Base-by-base conservation (phyloP, 2,113 vertebrate genomes). In the Pao palembangensis region DNA sequence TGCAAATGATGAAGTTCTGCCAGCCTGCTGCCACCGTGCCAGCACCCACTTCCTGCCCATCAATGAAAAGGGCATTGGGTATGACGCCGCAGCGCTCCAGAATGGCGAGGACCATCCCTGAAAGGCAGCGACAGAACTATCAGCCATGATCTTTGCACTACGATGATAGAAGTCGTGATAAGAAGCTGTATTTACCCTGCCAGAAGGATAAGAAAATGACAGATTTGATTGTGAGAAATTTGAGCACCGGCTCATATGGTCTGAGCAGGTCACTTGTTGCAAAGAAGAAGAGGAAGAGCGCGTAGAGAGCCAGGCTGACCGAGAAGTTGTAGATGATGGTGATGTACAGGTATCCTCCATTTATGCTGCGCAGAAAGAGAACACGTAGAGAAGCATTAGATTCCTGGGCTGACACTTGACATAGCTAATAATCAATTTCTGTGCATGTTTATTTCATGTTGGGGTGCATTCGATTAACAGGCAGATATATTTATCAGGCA, bases 191-290 rank as follows among this genome's bases (percentile, higher is more conserved):
- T 80, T 69, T 51, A 94, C 96, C 97, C 92, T 99, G 97, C 96
- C 96, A 99, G 87, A 98, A 99, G 12, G 97, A 98, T 42, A 99
- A 90, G 86, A 99, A 99, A 77, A 99, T 95, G 82, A 98, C 91
- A 0, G 96, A 96, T 78, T 99, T 99, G 82, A 99, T 95, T 25
- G 97, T 99, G 83, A 98, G 91, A 78, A 99, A 99, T 86, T 98
- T 99, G 52, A 98, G 93, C 43, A 97, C 89, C 0, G 97, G 97
- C 55, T 96, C 89, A 1, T 93, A 98, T 0, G 96, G 95, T n/a
- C 83, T 85, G 55, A 99, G 91, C 55, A 98, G 91, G 67, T 98
- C 95, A 71, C 86, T 94, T 63, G 96, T 98, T 61, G 96, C 94
- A 0, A 94, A 94, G 89, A 92, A 98, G 90, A 98, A 99, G 49